phyloP scores from a whole-genome alignment of 2,113 vertebrate species.

The Pao palembangensis region DNA sequence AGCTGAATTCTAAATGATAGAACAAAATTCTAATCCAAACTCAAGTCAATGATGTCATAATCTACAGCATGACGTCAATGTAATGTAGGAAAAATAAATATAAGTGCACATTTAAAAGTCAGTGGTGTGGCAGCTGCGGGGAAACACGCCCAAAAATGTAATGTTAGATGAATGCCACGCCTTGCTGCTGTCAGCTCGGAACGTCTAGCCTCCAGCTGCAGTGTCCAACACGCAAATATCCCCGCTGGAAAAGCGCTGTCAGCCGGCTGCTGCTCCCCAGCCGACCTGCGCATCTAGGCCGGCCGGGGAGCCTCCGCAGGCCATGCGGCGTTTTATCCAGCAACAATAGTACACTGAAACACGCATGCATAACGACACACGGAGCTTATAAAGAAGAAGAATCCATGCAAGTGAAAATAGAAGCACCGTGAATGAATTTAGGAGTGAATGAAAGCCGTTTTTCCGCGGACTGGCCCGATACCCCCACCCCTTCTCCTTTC shows the following conservation, averaged over 20 bases:
- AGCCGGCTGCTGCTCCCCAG: slow-evolving; percentile 40
- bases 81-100: too few relatives aligned
- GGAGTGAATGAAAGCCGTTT: slow-evolving; percentile 2
- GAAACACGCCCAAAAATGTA: slow-evolving; percentile 47
- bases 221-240: background rate
- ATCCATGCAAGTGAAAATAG: background rate
- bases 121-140: slow-evolving; percentile 29
- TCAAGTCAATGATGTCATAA: too few relatives aligned
- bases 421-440: background rate
- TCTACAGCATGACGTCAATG: too few relatives aligned
- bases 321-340: slow-evolving; percentile 12
- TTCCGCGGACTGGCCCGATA: slow-evolving; percentile 1
- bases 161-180: slow-evolving; percentile 57
- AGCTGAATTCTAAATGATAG: too few relatives aligned
- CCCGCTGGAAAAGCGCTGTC: slow-evolving; percentile 35
- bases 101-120: background rate
- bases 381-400: background rate
- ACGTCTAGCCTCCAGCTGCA: slow-evolving; percentile 48
- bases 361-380: slow-evolving; percentile 4
- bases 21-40: too few relatives aligned
- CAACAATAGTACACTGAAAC: background rate
- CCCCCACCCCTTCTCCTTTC: slow-evolving; percentile 16
- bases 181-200: slow-evolving; percentile 50
- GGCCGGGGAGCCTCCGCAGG: slow-evolving; percentile 3
- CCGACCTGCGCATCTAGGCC: slow-evolving; percentile 39